phyloP scores from a whole-genome alignment of 2,113 vertebrate genomes.

The Scomber colias region DNA sequence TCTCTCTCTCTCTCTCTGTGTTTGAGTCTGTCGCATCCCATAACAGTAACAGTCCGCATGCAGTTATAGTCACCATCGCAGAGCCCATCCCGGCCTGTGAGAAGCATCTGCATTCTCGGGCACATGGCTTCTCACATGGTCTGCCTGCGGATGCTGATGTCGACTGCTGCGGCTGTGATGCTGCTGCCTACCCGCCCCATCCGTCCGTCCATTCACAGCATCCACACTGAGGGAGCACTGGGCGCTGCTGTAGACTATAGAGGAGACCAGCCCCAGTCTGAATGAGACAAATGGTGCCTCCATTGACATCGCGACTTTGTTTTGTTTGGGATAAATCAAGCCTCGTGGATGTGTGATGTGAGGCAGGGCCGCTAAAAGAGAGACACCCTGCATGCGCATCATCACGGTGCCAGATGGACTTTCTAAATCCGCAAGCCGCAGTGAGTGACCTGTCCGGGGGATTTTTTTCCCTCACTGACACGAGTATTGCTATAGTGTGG shows the following conservation, averaged over 20 bases:
- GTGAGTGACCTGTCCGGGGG: slow-evolving; percentile 46
- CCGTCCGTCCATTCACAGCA: slow-evolving; percentile 54
- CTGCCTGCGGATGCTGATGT: slow-evolving; percentile 77
- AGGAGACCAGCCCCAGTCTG: background rate
- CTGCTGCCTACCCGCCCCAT: slow-evolving; percentile 33
- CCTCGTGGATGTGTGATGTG: slow-evolving; percentile 6
- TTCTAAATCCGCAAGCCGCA: slow-evolving; percentile 57
- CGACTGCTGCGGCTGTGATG: slow-evolving; percentile 73
- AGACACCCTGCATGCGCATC: slow-evolving; percentile 35
- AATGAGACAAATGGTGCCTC: background rate
- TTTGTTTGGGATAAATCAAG: slow-evolving; percentile 27
- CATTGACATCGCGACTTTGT: slow-evolving; percentile 5
- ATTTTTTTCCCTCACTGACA: slow-evolving; percentile 61
- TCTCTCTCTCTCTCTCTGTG: background rate
- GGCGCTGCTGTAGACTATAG: background rate
- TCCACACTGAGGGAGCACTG: slow-evolving; percentile 12
- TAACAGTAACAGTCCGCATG: slow-evolving; percentile 47
- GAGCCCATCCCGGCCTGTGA: slow-evolving; percentile 73
- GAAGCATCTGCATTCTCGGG: slow-evolving; percentile 72
- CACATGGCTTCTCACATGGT: slow-evolving; percentile 80
- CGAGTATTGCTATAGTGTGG: slow-evolving; percentile 19
- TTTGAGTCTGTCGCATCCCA: slow-evolving; percentile 44
- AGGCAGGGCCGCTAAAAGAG: slow-evolving; percentile 17
- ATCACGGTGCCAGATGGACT: slow-evolving; percentile 71
- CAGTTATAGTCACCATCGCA: slow-evolving; percentile 56